Evolutionary conservation across 2,113 vertebrate genomes (phyloP), one percentile per base, ranked within the genome.

Genomic region (Tor tambroides): DNA sequence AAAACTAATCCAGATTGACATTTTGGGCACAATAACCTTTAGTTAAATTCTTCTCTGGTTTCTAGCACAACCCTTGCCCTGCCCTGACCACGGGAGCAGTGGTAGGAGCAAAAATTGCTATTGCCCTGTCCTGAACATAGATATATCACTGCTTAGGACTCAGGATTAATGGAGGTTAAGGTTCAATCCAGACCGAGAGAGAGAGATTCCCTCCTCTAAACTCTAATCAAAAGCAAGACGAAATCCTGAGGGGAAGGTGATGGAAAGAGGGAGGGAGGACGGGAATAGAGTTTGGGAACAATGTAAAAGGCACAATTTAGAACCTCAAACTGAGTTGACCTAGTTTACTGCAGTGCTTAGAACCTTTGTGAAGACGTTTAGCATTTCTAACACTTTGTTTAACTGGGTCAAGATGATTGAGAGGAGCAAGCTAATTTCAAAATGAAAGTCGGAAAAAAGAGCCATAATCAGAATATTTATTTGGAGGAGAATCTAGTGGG

Each of bases 351-450:
- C 72, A 84, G 72, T 38, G 51, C n/a, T 80, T 35, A 23, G 65
- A 80, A 84, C 74, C 75, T 86, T 89, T 83, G 71, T 46, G 83
- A 76, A 80, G 79, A 83, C 19, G 63, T 75, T 71, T 83, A 84
- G 51, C 84, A 82, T 78, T 87, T 83, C 30, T 65, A 67, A 76
- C 43, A 51, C 23, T 63, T 65, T 54, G 80, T 82, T 41, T 56
- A 89, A 89, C 85, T 89, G 83, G 88, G 88, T 82, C 88, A 89
- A 89, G 72, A 85, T 46, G 86, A 84, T 54, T 56, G 80, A 71
- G 23, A 87, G 65, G 43, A 69, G 79, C 88, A 87, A 89, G 63
- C 80, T 35, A 61, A 86, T 75, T 49, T 41, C 15, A 1, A 32
- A 71, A 43, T 46, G 19, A 75, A 74, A 7, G 10, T 43, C 1